Base-by-base conservation (phyloP, 2,888 invertebrate genomes). In the Lasioglossum leucozonium region DNA sequence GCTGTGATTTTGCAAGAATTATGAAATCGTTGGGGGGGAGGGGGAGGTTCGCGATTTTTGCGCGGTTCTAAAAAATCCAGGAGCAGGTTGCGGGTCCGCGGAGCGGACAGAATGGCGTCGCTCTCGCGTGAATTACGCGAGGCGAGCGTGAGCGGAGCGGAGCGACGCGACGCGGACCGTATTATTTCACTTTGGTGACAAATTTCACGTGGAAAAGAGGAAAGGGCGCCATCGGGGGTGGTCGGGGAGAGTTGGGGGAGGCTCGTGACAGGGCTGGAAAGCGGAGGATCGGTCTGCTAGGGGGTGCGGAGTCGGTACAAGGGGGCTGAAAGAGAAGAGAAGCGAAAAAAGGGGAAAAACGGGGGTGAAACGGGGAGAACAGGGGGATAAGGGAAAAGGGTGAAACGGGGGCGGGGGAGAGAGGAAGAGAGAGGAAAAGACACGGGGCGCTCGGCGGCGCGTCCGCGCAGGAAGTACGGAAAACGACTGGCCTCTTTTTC, bases 401-500 rank as follows among this genome's bases (percentile, higher is more conserved):
- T 58, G 30, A 37, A 34, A 16, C 13, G 74, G 71, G 82, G 80
- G 85, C n/a, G n/a, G n/a, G n/a, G n/a, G 86, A 65, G n/a, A 75
- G 72, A 80, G 82, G 71, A 22, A 78, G 86, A 65, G n/a, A 75
- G 72, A 80, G 82, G 71, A 22, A 78, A 79, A 83, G 81, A 82
- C 42, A 81, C 73, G 73, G 79, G n/a, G 47, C 77, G 76, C 80
- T 69, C 73, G 79, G 83, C 81, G 77, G 44, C 26, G 75, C 75
- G 62, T 72, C 69, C 82, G 72, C 74, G 72, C 80, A 87, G 92
- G 92, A 94, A 92, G 92, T 91, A 92, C 92, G 93, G 91, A 93
- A 94, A 94, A 93, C 93, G 93, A 93, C 92, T 91, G 88, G 84
- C 87, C 87, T 78, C 87, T 89, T 85, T 90, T 88, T 87, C 88